Evolutionary conservation across 2,888 invertebrate genomes (phyloP).

Genomic region (Paralinhomoeus sp.): DNA sequence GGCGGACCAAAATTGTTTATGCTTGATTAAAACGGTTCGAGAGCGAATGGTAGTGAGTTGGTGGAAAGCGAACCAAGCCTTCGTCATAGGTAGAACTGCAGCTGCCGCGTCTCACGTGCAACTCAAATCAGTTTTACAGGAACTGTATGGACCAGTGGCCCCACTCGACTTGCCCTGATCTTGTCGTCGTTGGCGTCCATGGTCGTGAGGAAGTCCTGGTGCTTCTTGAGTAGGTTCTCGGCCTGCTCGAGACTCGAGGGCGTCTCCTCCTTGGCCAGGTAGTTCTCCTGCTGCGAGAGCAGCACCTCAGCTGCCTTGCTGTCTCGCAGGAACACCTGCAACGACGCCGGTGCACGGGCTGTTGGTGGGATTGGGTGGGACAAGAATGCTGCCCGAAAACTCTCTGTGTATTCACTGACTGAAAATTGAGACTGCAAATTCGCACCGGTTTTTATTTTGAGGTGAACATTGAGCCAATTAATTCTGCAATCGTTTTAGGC

Average conservation of each 20-base stretch:
- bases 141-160: too few species aligned
- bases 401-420: conserved; percentile 10
- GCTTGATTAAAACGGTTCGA: too few species aligned
- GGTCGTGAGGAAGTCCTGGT: conserved; percentile 94
- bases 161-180: conserved; percentile 46
- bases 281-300: conserved; percentile 89
- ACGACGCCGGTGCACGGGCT: too few species aligned
- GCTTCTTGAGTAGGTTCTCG: conserved; percentile 81
- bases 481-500: too few species aligned
- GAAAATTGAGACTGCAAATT: background rate
- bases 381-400: conserved; percentile 10
- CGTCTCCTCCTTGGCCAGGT: conserved; percentile 71
- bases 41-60: too few species aligned
- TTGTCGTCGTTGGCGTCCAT: conserved; percentile 99
- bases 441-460: background rate
- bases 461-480: too few species aligned
- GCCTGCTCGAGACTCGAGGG: conserved; percentile 57
- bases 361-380: conserved; percentile 2
- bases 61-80: too few species aligned
- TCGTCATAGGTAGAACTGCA: too few species aligned
- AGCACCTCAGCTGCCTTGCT: conserved; percentile 84
- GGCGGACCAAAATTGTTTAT: too few species aligned
- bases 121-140: too few species aligned
- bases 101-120: too few species aligned
- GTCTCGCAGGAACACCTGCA: conserved; percentile 65